These are phyloP conservation scores for Callaeas wilsoni DNA, from an alignment of 2,113 vertebrate species.

Conservation along the genomic window DNA sequence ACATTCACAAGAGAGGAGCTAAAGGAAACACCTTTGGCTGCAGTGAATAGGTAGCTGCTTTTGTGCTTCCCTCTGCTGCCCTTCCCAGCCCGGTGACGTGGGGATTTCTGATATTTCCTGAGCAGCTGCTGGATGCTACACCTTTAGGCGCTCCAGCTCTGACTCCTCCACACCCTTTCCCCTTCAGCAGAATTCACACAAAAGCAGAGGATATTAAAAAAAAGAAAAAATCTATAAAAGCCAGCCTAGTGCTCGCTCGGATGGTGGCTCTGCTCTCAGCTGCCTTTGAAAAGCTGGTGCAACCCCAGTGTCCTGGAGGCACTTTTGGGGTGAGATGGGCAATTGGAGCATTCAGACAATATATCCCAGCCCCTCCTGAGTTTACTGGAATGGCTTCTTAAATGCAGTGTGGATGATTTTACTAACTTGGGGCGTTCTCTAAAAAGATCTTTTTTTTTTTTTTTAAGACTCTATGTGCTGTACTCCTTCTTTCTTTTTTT, in stretches of 20 bases:
- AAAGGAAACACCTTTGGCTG: constrained; percentile 49
- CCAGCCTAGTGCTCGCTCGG: neutral
- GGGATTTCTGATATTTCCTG: constrained; percentile 44
- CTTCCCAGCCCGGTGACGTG: neutral
- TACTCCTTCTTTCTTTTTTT: neutral
- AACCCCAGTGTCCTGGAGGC: neutral
- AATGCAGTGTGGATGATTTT: neutral
- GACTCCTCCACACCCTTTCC: constrained; percentile 47
- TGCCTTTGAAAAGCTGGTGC: neutral
- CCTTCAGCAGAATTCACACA: constrained; percentile 27
- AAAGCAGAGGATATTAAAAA: neutral
- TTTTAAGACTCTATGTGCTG: neutral
- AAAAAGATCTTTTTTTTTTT: neutral
- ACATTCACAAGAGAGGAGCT: neutral
- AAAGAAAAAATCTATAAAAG: neutral
- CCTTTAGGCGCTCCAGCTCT: constrained; percentile 5
- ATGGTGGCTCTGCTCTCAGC: neutral
- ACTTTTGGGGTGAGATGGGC: neutral
- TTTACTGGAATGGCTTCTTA: neutral
- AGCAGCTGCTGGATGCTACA: constrained; percentile 40
- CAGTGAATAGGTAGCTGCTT: neutral
- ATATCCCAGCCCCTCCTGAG: neutral
- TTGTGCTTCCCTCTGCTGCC: constrained; percentile 1
- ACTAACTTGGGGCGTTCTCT: neutral
- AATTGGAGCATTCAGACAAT: neutral